A percentile compares a stretch with the other conserved stretches of the same genome.
Evolutionary conservation across 2,888 invertebrate species (phyloP).

Genomic region (Chrysomela aeneicollis): DNA sequence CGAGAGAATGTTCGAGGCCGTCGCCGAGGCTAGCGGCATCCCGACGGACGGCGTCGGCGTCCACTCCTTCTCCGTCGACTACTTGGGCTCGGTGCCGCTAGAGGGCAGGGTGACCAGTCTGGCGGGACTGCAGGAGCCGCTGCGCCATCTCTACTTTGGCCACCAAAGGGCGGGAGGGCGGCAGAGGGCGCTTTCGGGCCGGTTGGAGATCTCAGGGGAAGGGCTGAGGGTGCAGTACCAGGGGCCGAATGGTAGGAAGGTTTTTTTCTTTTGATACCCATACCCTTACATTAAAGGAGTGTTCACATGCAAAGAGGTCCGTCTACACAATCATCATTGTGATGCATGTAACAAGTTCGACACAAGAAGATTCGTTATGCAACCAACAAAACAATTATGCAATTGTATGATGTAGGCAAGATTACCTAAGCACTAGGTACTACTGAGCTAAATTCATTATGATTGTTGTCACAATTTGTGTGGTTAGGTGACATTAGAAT

Average conservation of each 20-base stretch:
- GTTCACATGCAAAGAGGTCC: too few relatives aligned
- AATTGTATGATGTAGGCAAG: too few relatives aligned
- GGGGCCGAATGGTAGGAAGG: slow-evolving; percentile 64
- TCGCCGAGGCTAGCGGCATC: slow-evolving; percentile 67
- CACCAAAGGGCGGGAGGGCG: slow-evolving; percentile 63
- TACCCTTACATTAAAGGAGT: too few relatives aligned
- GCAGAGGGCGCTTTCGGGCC: slow-evolving; percentile 66
- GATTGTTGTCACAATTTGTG: too few relatives aligned
- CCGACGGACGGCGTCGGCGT: slow-evolving; percentile 65
- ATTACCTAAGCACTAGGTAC: too few relatives aligned
- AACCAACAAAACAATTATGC: too few relatives aligned
- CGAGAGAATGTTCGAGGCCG: slow-evolving; percentile 84
- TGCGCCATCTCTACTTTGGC: slow-evolving; percentile 75
- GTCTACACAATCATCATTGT: too few relatives aligned
- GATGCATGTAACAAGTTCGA: too few relatives aligned
- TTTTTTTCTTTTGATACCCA: too few relatives aligned
- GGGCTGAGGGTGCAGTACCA: slow-evolving; percentile 79
- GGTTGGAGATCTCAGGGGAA: slow-evolving; percentile 72
- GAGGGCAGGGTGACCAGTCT: slow-evolving; percentile 83
- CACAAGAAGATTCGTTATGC: too few relatives aligned
- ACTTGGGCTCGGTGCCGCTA: slow-evolving; percentile 82
- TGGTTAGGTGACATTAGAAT: too few relatives aligned
- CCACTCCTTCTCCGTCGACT: slow-evolving; percentile 74
- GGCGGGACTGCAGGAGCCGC: slow-evolving; percentile 81
- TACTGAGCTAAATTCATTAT: too few relatives aligned